A percentile compares a stretch with the other conserved stretches of the same genome.
phyloP scores from a whole-genome alignment of 2,113 vertebrate genomes.

The Dinomys branickii region DNA sequence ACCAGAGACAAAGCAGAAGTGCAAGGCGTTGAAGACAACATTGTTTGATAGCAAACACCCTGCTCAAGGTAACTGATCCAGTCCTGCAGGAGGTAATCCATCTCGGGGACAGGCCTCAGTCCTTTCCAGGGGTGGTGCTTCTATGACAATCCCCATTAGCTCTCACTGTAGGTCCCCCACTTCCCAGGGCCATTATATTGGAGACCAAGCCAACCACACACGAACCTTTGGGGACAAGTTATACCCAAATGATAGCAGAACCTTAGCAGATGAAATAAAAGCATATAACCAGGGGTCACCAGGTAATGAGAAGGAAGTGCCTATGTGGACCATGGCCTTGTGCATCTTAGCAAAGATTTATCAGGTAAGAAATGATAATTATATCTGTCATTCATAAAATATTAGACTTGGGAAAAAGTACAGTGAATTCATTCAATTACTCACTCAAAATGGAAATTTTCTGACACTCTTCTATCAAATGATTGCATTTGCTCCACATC shows the following conservation, averaged over 20 bases:
- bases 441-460: not conserved
- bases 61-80: not conserved
- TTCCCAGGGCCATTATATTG: not conserved
- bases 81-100: not conserved
- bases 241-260: not conserved
- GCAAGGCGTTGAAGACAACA: not conserved
- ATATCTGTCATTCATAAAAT: not conserved
- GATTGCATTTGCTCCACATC: not conserved
- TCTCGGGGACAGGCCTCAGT: not conserved
- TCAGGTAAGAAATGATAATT: not conserved
- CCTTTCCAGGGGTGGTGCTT: not conserved
- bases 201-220: not conserved
- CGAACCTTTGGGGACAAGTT: not conserved
- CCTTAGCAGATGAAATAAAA: too few species aligned
- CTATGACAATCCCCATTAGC: not conserved
- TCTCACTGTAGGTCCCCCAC: not conserved
- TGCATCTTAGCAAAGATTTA: not conserved
- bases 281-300: not conserved
- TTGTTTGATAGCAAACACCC: not conserved
- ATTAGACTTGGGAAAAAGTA: not conserved
- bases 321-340: too few species aligned
- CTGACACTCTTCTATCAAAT: not conserved
- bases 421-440: not conserved
- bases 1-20: not conserved
- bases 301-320: not conserved